A percentile compares a stretch with the other conserved stretches of the same genome.
Conservation (phyloP, 1,140 invertebrate genomes). For the Drosophila ananassae region DNA sequence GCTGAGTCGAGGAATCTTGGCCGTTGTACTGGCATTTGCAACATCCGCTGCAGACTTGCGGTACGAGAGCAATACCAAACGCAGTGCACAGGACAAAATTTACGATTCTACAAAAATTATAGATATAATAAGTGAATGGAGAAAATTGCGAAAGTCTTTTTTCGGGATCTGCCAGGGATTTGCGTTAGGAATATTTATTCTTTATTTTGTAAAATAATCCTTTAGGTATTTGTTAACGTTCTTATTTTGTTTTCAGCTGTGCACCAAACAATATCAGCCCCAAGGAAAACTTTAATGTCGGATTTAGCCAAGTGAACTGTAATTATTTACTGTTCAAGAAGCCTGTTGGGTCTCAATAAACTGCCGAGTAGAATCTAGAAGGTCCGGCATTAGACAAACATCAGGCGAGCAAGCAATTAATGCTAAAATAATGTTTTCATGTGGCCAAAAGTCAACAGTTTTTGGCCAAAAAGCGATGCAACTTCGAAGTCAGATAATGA, state of each 20-base stretch:
- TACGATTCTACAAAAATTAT: neutral
- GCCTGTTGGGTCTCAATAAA: conserved; percentile 44
- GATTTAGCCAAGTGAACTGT: conserved; percentile 20
- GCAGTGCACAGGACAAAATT: neutral
- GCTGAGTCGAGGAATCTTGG: conserved; percentile 41
- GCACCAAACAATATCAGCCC: neutral
- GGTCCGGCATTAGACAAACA: conserved; percentile 35
- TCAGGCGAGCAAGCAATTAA: conserved; percentile 45
- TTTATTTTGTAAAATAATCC: too few species aligned
- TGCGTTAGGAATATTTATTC: neutral
- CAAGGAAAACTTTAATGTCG: conserved; percentile 18
- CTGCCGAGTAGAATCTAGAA: conserved; percentile 35
- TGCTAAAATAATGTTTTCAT: conserved; percentile 53
- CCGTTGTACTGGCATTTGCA: conserved; percentile 66
- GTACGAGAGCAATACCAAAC: conserved; percentile 22
- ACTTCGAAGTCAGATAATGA: conserved; percentile 26
- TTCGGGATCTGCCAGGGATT: neutral
- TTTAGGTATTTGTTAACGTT: neutral
- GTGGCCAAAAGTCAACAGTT: conserved; percentile 20
- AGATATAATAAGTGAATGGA: neutral
- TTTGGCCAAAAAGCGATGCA: conserved; percentile 10
- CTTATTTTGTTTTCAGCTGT: neutral
- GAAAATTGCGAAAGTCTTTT: too few species aligned
- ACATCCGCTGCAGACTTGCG: conserved; percentile 75
- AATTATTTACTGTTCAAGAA: conserved; percentile 73